Conservation (phyloP, 2,797 vertebrate genomes). For the Cryptoprocta ferox region DNA sequence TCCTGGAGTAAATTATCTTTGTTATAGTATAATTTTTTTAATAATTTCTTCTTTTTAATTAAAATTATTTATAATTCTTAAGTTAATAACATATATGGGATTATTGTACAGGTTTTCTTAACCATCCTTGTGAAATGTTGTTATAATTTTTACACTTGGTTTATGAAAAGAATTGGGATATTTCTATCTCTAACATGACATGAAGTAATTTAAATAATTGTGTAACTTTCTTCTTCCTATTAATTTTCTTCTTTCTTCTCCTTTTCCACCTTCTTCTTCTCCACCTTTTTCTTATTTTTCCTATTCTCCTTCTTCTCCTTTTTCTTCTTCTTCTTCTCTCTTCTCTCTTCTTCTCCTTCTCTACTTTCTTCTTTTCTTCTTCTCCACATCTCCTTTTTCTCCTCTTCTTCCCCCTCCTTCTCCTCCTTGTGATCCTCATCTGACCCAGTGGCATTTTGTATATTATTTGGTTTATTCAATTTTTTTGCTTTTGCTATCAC, state of each 20-base stretch:
- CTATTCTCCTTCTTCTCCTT: not conserved
- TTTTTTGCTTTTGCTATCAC: not conserved
- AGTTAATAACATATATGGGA: not conserved
- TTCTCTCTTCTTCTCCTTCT: no score
- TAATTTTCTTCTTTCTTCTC: not conserved
- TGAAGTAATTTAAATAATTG: not conserved
- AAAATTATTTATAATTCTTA: not conserved
- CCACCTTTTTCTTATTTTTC: not conserved
- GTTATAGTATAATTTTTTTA: not conserved
- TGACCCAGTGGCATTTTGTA: not conserved
- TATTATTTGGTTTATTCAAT: not conserved
- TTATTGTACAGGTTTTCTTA: not conserved
- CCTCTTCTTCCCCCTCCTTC: not conserved
- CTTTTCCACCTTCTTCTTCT: not conserved
- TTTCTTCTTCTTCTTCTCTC: not conserved
- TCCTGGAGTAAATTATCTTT: not conserved
- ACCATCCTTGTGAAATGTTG: not conserved
- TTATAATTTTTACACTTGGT: not conserved
- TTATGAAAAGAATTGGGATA: not conserved
- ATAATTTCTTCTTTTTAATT: not conserved
- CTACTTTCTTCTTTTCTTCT: not conserved
- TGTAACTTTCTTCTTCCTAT: not conserved
- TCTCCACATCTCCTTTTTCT: not conserved
- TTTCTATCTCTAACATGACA: not conserved
- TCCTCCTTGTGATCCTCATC: not conserved